Percentiles rank a stretch among this genome's conserved stretches.
These are phyloP conservation scores for Anguilla megastoma DNA, from an alignment of 2,797 vertebrate genomes.

Conservation along the genomic window DNA sequence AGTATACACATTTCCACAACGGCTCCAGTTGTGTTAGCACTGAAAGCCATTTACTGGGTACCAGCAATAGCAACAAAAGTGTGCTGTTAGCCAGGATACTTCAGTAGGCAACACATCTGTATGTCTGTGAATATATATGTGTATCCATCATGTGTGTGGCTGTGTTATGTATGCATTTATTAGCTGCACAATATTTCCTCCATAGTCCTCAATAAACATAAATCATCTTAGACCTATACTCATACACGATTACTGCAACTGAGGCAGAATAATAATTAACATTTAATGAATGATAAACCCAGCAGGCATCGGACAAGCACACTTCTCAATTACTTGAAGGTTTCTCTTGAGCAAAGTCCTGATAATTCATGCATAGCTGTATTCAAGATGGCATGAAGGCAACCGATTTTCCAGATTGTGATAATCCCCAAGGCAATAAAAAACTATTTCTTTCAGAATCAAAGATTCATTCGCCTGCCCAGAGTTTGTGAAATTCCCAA, in stretches of 20 bases:
- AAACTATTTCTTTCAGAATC: background rate
- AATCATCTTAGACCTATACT: background rate
- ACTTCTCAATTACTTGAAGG: background rate
- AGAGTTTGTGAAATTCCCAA: background rate
- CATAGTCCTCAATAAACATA: background rate
- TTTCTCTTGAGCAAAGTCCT: constrained; percentile 1
- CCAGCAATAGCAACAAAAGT: background rate
- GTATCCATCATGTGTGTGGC: background rate
- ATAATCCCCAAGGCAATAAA: background rate
- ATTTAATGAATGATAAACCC: constrained; percentile 19
- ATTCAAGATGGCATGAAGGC: background rate
- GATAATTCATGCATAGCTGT: constrained; percentile 4
- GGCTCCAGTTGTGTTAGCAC: background rate
- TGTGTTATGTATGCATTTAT: background rate
- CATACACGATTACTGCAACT: background rate
- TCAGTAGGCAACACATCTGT: background rate
- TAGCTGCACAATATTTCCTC: background rate
- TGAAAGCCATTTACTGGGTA: background rate
- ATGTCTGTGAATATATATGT: background rate
- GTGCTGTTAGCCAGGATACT: background rate
- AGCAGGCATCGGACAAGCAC: background rate
- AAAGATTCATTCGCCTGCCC: background rate
- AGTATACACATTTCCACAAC: background rate
- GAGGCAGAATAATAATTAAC: constrained; percentile 17
- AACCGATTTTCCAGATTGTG: background rate